Base-by-base conservation (phyloP, 2,888 invertebrate species). In the Cephus rjabovi region DNA sequence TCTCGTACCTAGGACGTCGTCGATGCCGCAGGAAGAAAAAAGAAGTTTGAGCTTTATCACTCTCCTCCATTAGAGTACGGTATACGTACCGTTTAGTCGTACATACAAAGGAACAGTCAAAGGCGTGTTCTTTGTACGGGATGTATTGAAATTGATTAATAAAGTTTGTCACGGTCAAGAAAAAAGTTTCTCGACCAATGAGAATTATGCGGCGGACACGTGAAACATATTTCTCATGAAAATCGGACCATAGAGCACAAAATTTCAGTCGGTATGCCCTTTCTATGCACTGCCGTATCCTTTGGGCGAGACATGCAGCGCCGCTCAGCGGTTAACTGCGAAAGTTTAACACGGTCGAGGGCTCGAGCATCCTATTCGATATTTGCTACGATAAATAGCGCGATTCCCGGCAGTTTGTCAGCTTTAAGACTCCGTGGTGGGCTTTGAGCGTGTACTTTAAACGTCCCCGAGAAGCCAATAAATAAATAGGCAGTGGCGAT, bases 401-500 rank as follows among this genome's bases (percentile, higher is more conserved):
- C 31, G 33, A 31, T 31, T 33, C 71, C 6, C 71, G 71, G 71
- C 15, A 23, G 71, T 71, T 71, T 71, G 4, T 71, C 71, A 34
- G 71, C 31, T 34, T 31, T 71, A 33, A 31, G 71, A 31, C 23
- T 23, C 12, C 71, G 33, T 12, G 71, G 71, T 71, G 71, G 71
- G 33, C 71, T 33, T 31, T 15, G 33, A 71, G 71, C 71, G 31
- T 33, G 71, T 71, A 71, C 71, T 31, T 71, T 31, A 71, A 33
- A 31, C 71, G 12, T 56, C 2, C 23, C 56, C 12, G 78, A 78
- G 75, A 82, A 81, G 81, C 84, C 83, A 84, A 85, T 85, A 84
- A 85, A 84, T 85, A 84, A 85, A 85, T 83, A 83, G 83, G 80
- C 83, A 84, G 71, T 34, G 34, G 71, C 9, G 31, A 34, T 34